Base-by-base conservation (phyloP, 2,113 vertebrate genomes). In the Gulo gulo region DNA sequence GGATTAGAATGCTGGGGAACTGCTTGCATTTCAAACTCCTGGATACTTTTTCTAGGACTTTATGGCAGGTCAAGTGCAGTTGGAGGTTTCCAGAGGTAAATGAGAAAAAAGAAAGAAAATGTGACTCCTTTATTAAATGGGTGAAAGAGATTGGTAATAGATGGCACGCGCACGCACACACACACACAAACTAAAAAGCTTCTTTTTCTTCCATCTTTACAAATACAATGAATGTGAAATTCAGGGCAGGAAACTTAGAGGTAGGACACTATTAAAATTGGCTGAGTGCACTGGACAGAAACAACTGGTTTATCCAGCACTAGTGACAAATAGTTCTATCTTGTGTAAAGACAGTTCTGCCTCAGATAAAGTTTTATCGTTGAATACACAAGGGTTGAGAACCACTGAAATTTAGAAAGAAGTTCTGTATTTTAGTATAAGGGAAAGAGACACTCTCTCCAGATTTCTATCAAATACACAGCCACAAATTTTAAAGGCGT, bases 41-140 rank as follows among this genome's bases (percentile, higher is more conserved):
- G 69, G 83, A 69, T 73, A 59, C 82, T 86, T 96, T 97, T 85
- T 91, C 93, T 71, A 95, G 55, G 69, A 94, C 74, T 97, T 97
- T 82, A 80, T 89, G 88, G 21, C 85, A 95, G 76, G 81, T 94
- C 97, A 93, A 91, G 26, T 59, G 79, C 95, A 98, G 85, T 71
- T 96, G 81, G 65, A 96, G 36, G n/a, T 90, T 96, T 97, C 55
- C 88, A 88, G 69, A 95, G 45, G 34, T 47, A 52, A 97, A 91
- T 82, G 80, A 18, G 24, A 85, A 84, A 42, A 87, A 85, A 47
- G 65, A 85, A 95, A 84, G 78, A 96, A 97, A 95, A 82, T 63
- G 11, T 94, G 84, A 82, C 26, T 96, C 18, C 52, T 95, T 94
- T 91, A 96, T 96, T 94, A 96, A 96, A 61, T 81, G 71, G 29